Conservation (phyloP, 2,113 vertebrate genomes). For the Pitta sordida region DNA sequence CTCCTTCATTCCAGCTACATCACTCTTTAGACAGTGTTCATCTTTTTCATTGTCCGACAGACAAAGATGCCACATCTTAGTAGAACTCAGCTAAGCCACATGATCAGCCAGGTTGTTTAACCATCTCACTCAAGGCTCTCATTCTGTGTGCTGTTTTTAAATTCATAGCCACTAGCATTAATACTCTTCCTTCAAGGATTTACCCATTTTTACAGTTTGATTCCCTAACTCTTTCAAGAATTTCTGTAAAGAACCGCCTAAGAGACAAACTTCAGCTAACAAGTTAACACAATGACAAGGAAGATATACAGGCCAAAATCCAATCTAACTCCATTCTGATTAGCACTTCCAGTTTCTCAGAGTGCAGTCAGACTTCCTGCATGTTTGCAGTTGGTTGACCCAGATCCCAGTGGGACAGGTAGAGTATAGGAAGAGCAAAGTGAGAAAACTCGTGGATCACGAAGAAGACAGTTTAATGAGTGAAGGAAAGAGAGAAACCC, state of each 20-base stretch:
- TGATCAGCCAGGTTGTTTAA: neutral
- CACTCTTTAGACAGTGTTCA: neutral
- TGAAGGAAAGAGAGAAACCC: neutral
- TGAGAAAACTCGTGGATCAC: neutral
- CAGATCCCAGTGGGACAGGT: neutral
- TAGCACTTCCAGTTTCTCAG: neutral
- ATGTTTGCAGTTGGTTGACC: fast-evolving
- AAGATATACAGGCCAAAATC: neutral
- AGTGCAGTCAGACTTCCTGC: neutral
- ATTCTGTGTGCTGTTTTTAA: neutral
- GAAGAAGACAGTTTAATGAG: neutral
- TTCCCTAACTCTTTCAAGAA: neutral
- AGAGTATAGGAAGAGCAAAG: neutral
- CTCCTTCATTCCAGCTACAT: neutral
- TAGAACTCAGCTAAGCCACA: neutral
- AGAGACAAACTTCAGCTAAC: neutral
- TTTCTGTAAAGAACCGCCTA: neutral
- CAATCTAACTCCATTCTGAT: neutral
- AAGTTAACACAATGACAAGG: neutral
- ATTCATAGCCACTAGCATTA: neutral
- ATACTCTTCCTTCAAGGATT: neutral
- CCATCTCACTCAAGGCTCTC: neutral
- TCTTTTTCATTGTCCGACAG: neutral
- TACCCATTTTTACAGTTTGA: neutral
- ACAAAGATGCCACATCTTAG: neutral